Conservation (phyloP, 1,140 invertebrate species). For the Cheumatopsyche charites region DNA sequence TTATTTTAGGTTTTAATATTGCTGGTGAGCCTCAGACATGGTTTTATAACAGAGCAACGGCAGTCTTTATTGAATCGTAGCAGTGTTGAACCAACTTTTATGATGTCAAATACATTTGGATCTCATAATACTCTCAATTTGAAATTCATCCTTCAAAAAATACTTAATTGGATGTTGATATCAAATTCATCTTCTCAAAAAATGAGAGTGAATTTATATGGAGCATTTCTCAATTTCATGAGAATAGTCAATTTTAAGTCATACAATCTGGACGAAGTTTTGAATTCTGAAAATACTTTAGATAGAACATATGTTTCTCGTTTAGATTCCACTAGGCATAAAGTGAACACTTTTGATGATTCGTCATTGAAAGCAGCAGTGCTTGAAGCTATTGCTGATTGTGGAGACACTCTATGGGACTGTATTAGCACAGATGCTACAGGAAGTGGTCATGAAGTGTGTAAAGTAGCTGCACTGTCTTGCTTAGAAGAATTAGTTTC, state of each 20-base stretch:
- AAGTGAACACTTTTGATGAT: slow-evolving; percentile 52
- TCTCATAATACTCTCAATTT: slow-evolving; percentile 65
- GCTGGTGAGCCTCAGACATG: slow-evolving; percentile 42
- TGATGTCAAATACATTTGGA: slow-evolving; percentile 30
- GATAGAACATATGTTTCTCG: slow-evolving; percentile 62
- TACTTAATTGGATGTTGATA: slow-evolving; percentile 74
- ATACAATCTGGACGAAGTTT: slow-evolving; percentile 49
- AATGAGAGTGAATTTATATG: slow-evolving; percentile 84
- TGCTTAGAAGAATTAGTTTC: slow-evolving; percentile 81
- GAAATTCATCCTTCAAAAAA: slow-evolving; percentile 72
- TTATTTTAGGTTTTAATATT: slow-evolving; percentile 41
- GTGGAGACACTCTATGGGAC: slow-evolving; percentile 82
- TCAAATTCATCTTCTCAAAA: slow-evolving; percentile 77
- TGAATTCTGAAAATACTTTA: slow-evolving; percentile 50
- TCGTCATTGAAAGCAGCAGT: slow-evolving; percentile 54
- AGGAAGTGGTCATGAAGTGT: slow-evolving; percentile 85
- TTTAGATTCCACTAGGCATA: slow-evolving; percentile 64
- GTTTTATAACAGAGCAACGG: slow-evolving; percentile 40
- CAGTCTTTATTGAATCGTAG: slow-evolving; percentile 33
- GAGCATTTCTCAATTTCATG: slow-evolving; percentile 75
- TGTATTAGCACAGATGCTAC: slow-evolving; percentile 85
- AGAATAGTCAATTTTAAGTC: slow-evolving; percentile 69
- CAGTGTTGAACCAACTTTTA: slow-evolving; percentile 28
- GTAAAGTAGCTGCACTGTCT: slow-evolving; percentile 84
- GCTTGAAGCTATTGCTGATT: slow-evolving; percentile 59